Evolutionary conservation across 2,113 vertebrate species (phyloP), one percentile per base, ranked within the genome.

Genomic region (Carollia perspicillata): DNA sequence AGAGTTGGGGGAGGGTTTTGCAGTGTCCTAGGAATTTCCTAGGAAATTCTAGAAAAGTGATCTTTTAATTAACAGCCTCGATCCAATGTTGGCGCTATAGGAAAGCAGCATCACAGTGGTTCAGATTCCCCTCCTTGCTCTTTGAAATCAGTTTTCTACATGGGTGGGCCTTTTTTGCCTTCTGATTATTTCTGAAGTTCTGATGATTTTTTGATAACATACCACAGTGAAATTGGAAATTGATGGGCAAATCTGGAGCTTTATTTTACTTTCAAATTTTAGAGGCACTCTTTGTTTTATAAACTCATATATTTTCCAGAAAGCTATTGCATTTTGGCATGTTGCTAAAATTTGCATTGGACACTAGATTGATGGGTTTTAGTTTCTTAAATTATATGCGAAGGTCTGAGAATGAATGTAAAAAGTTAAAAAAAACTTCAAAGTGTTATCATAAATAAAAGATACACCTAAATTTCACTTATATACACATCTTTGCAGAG

Each of bases 41-140:
- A 49, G 58, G 42, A 92, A 93, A 95, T 93, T 71, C 51, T 92
- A 81, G 37, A 69, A 93, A 69, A 90, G 26, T 40, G 74, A 90
- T 28, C 11, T 84, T 51, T 90, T 18, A 68, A 80, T 51, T 83
- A 63, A 72, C 17, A 44, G 14, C n/a, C 37, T 66, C 55, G 26
- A 84, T 80, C 8, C 60, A 80, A 58, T 89, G 79, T 53, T 65
- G 65, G 33, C 63, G 17, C 35, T 35, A 4, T 6, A 63, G 55
- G 26, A 92, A 85, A 75, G n/a, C 18, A 81, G 9, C 10, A 40
- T 84, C 26, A 30, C 3, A 12, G 8, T 60, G 30, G 16, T 72
- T 94, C 26, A 1, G 4, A 30, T 49, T 42, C 44, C 8, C 35
- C 3, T 17, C 28, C 8, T 89, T 60, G 37, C 2, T 68, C 33